A percentile compares a stretch with the other conserved stretches of the same genome.
These are phyloP conservation scores for Thereva nobilitata DNA, from an alignment of 2,888 invertebrate genomes.

Conservation along the genomic window DNA sequence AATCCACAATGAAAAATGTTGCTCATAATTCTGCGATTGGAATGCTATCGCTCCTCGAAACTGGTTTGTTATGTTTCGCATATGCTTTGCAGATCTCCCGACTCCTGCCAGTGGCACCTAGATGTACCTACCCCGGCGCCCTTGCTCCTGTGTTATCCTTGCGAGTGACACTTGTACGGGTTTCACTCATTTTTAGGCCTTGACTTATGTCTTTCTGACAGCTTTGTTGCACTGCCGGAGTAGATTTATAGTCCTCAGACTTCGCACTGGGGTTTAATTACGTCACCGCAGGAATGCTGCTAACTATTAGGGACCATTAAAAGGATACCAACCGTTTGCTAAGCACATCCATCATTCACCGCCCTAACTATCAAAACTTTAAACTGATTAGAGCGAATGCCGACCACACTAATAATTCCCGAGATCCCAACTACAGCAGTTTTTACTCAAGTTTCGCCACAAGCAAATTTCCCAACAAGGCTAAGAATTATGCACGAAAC, in stretches of 20 bases:
- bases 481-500: conserved; percentile 31
- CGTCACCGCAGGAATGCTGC: too few relatives aligned
- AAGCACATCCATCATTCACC: conserved; percentile 3
- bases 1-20: conserved; percentile 18
- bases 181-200: too few relatives aligned
- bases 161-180: too few relatives aligned
- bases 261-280: too few relatives aligned
- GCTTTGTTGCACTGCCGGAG: too few relatives aligned
- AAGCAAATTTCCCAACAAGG: conserved; percentile 26
- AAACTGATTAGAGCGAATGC: conserved; percentile 18
- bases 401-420: conserved; percentile 22
- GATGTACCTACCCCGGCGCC: too few relatives aligned
- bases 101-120: neutral
- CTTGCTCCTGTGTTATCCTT: too few relatives aligned
- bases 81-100: neutral
- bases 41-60: neutral
- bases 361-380: neutral
- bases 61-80: neutral
- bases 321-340: too few relatives aligned
- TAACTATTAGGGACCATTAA: too few relatives aligned
- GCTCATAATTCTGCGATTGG: conserved; percentile 14
- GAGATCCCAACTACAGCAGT: conserved; percentile 22
- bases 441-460: conserved; percentile 27
- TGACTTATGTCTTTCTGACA: too few relatives aligned
- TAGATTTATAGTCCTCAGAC: too few relatives aligned